phyloP scores from a whole-genome alignment of 2,797 vertebrate genomes.

The Anabacerthia variegaticeps region DNA sequence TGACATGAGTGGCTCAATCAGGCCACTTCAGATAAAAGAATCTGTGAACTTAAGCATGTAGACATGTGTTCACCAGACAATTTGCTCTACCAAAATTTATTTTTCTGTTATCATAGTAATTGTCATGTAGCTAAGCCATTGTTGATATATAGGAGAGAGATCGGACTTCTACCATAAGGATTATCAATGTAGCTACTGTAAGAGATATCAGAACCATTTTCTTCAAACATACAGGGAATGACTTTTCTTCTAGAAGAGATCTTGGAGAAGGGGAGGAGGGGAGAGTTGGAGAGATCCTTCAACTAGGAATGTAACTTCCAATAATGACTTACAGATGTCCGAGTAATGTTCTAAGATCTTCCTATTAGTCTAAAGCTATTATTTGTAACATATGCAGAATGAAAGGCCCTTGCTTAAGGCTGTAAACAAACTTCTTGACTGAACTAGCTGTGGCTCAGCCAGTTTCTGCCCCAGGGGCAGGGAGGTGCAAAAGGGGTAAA shows the following conservation, averaged over 20 bases:
- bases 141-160: not conserved
- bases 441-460: not conserved
- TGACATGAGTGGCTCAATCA: not conserved
- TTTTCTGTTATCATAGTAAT: not conserved
- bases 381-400: slow-evolving; percentile 36
- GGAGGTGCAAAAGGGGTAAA: not conserved
- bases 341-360: slow-evolving; percentile 12
- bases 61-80: not conserved
- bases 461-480: not conserved
- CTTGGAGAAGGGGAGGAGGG: not conserved
- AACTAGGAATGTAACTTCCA: slow-evolving; percentile 17
- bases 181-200: not conserved
- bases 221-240: not conserved
- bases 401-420: not conserved
- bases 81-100: not conserved
- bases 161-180: not conserved
- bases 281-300: not conserved
- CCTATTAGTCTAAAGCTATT: slow-evolving; percentile 20
- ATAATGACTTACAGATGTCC: slow-evolving; percentile 49
- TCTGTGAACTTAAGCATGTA: not conserved
- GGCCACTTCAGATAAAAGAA: not conserved
- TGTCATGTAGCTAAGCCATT: not conserved
- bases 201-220: not conserved
- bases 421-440: not conserved
- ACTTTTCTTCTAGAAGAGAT: not conserved